Base-by-base conservation (phyloP, 2,113 vertebrate species). In the Istiophorus platypterus region DNA sequence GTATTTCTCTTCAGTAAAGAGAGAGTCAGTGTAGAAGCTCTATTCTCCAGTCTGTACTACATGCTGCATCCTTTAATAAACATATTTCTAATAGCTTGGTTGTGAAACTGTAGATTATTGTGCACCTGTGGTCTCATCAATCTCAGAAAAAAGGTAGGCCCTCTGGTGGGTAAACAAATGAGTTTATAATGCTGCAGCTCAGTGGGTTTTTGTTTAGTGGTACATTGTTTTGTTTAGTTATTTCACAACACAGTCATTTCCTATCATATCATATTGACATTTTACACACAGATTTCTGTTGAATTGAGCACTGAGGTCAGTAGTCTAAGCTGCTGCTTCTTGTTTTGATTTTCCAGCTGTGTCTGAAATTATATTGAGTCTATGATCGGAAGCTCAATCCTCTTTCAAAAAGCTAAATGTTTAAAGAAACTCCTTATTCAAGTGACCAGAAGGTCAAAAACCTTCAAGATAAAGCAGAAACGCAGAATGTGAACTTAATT, bases 91-190 rank as follows among this genome's bases (percentile, higher is more conserved):
- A 51, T 73, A 66, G 24, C 17, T 14, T 37, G 5, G 26, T 45
- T 66, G 39, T 34, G 39, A 64, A 74, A 61, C n/a, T 51, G 42
- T 4, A 63, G 31, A 57, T 77, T 31, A 37, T 49, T 34, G 20
- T n/a, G 51, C 56, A 51, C 54, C 31, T 76, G 57, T 62, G 54
- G 56, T 57, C 31, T 63, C 29, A 51, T 76, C 34, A 37, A 26
- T 72, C 27, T 67, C 15, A 4, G 22, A 37, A 59, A 31, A 65
- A 66, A 61, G 13, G 3, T 27, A 27, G 1, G 18, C 45, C 22
- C 27, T 68, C n/a, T 18, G 7, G 20, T 62, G 65, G 42, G 49
- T 20, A 42, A 76, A 68, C 2, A 67, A 49, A 65, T 26, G 24
- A n/a, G 14, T 56, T 15, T 58, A 15, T 49, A 24, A 62, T 66